Evolutionary conservation across 2,888 invertebrate species (phyloP).

Genomic region (Mantis religiosa): DNA sequence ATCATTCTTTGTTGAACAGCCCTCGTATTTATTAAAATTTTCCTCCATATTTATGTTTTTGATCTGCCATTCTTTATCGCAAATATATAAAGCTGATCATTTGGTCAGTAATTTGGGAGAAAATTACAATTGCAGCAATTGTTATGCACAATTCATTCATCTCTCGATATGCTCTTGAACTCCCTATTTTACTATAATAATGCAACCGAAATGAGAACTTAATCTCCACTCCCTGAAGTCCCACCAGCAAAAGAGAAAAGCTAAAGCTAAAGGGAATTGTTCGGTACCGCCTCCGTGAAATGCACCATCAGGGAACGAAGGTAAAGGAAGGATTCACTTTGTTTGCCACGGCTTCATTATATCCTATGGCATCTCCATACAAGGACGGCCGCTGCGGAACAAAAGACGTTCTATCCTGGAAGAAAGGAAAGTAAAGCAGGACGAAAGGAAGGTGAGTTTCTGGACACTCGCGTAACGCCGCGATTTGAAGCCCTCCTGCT

Average conservation of each 20-base stretch:
- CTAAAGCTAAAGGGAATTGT: not conserved
- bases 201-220: not conserved
- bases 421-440: not conserved
- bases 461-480: not conserved
- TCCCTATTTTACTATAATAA: not conserved
- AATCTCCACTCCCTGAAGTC: not conserved
- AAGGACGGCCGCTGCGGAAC: not conserved
- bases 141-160: no score
- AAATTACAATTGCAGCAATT: no score
- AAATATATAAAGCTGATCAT: no score
- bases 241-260: not conserved
- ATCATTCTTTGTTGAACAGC: no score
- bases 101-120: no score
- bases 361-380: conserved; percentile 7
- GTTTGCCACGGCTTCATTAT: conserved; percentile 20
- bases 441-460: not conserved
- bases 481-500: not conserved
- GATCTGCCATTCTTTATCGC: no score
- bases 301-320: not conserved
- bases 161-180: no score
- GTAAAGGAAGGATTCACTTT: not conserved
- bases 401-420: not conserved
- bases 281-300: not conserved
- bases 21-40: no score
- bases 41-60: no score